Percentiles rank a stretch among this genome's conserved stretches.
phyloP scores from a whole-genome alignment of 2,113 vertebrate species.

The Pimephales promelas region DNA sequence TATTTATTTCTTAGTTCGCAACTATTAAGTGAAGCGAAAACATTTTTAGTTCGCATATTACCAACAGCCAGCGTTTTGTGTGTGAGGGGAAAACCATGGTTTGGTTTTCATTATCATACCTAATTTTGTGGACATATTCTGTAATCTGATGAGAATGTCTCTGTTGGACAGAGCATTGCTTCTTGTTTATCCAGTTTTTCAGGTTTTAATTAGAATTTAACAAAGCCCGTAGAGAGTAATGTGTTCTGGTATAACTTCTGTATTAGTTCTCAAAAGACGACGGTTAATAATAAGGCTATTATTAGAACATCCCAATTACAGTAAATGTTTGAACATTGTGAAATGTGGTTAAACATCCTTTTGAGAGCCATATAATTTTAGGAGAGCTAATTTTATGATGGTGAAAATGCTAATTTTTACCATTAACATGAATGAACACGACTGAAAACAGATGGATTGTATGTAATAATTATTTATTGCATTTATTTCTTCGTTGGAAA shows the following conservation, averaged over 20 bases:
- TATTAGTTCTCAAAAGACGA: conserved; percentile 6
- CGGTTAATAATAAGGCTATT: conserved; percentile 12
- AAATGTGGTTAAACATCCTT: conserved; percentile 20
- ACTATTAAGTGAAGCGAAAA: too few relatives aligned
- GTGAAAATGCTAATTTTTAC: neutral
- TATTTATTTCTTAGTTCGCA: too few relatives aligned
- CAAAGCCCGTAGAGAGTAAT: conserved; percentile 4
- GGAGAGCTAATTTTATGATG: neutral
- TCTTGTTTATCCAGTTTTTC: neutral
- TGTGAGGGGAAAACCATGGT: too few relatives aligned
- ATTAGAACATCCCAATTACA: conserved; percentile 8
- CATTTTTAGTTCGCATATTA: too few relatives aligned
- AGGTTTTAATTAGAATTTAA: neutral
- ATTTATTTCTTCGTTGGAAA: too few relatives aligned
- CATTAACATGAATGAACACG: neutral
- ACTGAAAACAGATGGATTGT: neutral
- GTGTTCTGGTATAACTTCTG: neutral
- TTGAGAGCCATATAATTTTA: neutral
- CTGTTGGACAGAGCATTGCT: neutral
- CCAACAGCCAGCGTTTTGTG: too few relatives aligned
- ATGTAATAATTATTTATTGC: too few relatives aligned
- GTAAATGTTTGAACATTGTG: conserved; percentile 5
- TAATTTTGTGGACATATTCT: neutral
- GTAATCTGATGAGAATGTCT: conserved; percentile 1
- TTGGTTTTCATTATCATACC: too few relatives aligned